Conservation (phyloP, 53 echinoderm and acorn worm species). For the Temnopleurus reevesii region DNA sequence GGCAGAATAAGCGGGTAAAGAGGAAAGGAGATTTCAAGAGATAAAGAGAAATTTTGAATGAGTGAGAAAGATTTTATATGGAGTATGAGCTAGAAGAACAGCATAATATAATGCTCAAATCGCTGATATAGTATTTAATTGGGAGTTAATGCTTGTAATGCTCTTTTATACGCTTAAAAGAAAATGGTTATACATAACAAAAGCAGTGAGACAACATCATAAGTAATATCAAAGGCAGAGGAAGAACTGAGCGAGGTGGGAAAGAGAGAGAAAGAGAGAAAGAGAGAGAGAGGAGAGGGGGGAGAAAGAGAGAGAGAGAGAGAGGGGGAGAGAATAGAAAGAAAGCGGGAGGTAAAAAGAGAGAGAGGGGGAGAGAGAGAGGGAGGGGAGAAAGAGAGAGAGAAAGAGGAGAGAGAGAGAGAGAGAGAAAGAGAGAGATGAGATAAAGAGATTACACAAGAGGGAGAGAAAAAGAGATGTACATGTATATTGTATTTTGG, state of each 20-base stretch:
- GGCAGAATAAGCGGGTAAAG: background rate
- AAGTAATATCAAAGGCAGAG: background rate
- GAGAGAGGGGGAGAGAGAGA: conserved; percentile 55
- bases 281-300: background rate
- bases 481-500: no score
- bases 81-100: no score
- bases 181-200: background rate
- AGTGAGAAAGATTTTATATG: background rate
- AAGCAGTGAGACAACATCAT: no score
- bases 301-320: background rate
- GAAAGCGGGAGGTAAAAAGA: background rate
- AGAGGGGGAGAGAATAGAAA: background rate
- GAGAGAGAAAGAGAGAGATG: conserved; percentile 5
- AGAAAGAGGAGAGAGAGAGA: background rate
- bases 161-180: background rate
- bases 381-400: background rate
- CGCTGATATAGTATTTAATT: no score
- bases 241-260: background rate
- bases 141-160: no score
- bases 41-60: background rate
- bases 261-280: background rate
- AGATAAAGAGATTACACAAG: no score
- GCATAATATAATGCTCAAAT: no score
- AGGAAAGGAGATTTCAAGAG: background rate
- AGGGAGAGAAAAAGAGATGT: no score